A percentile compares a stretch with the other conserved stretches of the same genome.
Conservation (phyloP, 2,113 vertebrate genomes). For the Paramormyrops kingsleyae region DNA sequence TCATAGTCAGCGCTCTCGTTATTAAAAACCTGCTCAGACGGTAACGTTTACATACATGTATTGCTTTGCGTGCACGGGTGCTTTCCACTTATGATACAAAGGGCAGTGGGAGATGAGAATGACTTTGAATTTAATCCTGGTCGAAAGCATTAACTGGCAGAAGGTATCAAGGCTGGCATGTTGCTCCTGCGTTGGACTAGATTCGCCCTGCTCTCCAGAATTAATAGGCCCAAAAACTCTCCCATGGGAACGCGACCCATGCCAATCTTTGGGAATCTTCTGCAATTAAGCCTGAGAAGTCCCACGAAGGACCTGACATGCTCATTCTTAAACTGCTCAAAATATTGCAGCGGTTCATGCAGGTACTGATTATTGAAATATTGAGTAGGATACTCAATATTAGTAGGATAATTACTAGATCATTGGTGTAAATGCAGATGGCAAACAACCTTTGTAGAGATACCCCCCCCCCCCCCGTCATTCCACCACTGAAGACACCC, state of each 20-base stretch:
- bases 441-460: not conserved
- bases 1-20: not conserved
- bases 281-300: slow-evolving; percentile 44
- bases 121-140: not conserved
- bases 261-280: slow-evolving; percentile 54
- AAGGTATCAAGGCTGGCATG: slow-evolving; percentile 40
- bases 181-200: slow-evolving; percentile 41
- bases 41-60: not conserved
- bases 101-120: not conserved
- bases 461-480: slow-evolving; percentile 39
- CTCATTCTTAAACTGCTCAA: not conserved
- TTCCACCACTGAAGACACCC: slow-evolving; percentile 37
- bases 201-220: slow-evolving; percentile 37
- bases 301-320: slow-evolving; percentile 49
- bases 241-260: slow-evolving; percentile 50
- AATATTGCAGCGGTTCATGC: not conserved
- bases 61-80: too few species aligned
- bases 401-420: not conserved
- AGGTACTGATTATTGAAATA: not conserved
- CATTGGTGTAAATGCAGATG: not conserved
- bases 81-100: too few species aligned
- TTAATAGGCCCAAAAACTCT: slow-evolving; percentile 53
- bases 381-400: too few species aligned
- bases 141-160: not conserved
- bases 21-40: not conserved